Percentiles rank a stretch among this genome's conserved stretches.
These are phyloP conservation scores for Eupleurogrammus muticus DNA, from an alignment of 2,797 vertebrate species.

Conservation along the genomic window DNA sequence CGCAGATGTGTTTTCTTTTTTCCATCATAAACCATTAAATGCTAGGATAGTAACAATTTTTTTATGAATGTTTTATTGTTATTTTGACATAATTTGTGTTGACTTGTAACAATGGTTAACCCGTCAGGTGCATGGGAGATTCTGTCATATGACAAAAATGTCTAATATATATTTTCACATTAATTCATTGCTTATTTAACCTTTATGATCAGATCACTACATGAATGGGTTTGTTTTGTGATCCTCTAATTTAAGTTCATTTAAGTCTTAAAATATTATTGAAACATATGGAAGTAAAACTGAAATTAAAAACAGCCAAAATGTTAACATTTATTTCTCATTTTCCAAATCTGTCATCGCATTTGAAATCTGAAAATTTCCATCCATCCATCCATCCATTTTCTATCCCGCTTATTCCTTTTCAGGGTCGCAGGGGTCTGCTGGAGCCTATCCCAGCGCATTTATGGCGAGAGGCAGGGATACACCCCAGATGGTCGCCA, in stretches of 20 bases:
- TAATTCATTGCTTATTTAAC: too few relatives aligned
- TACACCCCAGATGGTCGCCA: too few relatives aligned
- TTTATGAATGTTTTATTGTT: neutral
- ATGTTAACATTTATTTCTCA: neutral
- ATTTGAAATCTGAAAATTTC: neutral
- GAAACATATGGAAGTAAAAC: neutral
- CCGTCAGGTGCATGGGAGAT: neutral
- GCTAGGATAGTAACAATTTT: neutral
- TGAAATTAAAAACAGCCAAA: neutral
- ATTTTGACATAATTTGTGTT: neutral
- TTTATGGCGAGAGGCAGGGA: too few relatives aligned
- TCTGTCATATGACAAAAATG: too few relatives aligned
- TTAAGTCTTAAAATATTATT: neutral
- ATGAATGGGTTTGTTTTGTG: neutral
- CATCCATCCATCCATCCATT: too few relatives aligned
- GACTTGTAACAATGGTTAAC: neutral
- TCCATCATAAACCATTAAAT: neutral
- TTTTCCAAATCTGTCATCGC: neutral
- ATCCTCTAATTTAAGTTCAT: neutral
- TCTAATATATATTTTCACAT: neutral
- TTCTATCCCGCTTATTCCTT: too few relatives aligned
- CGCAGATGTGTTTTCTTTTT: conserved; percentile 46
- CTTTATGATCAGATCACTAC: neutral
- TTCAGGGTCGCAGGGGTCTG: too few relatives aligned
- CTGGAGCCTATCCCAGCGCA: too few relatives aligned